Percentiles rank a stretch among this genome's conserved stretches.
Evolutionary conservation across 2,888 invertebrate species (phyloP).

Genomic region (Eueremaeus valkanovi): DNA sequence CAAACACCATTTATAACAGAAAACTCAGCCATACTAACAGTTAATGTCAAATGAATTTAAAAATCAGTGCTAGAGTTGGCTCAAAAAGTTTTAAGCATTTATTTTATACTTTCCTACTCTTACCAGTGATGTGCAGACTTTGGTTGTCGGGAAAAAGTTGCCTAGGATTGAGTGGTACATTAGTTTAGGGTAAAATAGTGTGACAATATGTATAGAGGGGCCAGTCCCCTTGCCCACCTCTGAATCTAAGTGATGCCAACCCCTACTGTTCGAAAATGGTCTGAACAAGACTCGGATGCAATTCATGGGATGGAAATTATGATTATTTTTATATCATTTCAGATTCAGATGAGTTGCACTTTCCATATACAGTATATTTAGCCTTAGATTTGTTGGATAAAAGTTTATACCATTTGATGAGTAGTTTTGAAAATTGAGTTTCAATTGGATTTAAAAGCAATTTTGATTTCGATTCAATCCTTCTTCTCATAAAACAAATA

Average conservation of each 20-base stretch:
- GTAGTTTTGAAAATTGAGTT: not conserved
- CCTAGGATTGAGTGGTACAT: too few relatives aligned
- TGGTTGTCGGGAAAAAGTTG: too few relatives aligned
- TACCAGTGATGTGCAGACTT: not conserved
- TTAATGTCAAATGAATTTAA: constrained; percentile 5
- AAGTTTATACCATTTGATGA: not conserved
- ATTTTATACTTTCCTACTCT: not conserved
- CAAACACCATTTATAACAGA: not conserved
- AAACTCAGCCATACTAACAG: not conserved
- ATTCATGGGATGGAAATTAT: constrained; percentile 12
- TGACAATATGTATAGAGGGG: too few relatives aligned
- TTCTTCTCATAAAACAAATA: too few relatives aligned
- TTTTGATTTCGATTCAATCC: not conserved
- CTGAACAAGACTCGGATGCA: not conserved
- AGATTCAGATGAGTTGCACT: not conserved
- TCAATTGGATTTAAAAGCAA: not conserved
- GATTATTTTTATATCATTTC: not conserved
- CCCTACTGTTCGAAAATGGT: not conserved
- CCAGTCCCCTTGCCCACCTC: too few relatives aligned
- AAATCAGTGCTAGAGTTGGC: not conserved
- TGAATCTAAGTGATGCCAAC: not conserved
- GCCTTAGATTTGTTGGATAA: too few relatives aligned
- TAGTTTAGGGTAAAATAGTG: too few relatives aligned
- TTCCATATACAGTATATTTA: too few relatives aligned
- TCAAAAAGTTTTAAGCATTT: not conserved